Evolutionary conservation across 2,797 vertebrate genomes (phyloP), one percentile per base, ranked within the genome.

Genomic region (Novumbra hubbsi): DNA sequence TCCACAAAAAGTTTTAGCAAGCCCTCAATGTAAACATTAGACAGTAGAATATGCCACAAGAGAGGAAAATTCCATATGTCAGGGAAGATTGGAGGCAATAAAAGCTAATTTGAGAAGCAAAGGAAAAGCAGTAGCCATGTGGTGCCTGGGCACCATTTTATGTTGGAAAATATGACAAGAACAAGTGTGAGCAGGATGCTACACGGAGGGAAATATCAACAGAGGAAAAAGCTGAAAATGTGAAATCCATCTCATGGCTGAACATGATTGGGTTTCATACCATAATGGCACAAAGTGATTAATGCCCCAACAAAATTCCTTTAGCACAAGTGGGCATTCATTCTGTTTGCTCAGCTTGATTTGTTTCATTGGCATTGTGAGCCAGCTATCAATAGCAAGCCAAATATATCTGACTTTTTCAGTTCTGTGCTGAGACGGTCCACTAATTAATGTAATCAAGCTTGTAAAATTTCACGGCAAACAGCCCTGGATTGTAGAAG

Each of bases 191-290:
- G 24, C 45, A 41, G 38, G 32, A 68, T 45, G 21, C 12, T 16
- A 69, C 24, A 49, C 21, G 38, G 38, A 45, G 68, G 24, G 24
- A 24, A 69, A 69, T 28, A 69, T 69, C 45, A 27, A 27, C 45
- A 5, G 12, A 69, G 67, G 38, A 9, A 28, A 49, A 69, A 69
- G 24, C 3, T 14, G 1, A 9, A 70, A 70, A 50, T 70, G 19
- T 28, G 45, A 68, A 68, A 48, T 48, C 12, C 17, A n/a, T 49
- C 38, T 28, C 68, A 52, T 49, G 21, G 68, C 24, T 34, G 24
- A 14, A 41, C n/a, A 55, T 30, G 34, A 55, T 55, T 70, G 28
- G 68, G 55, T 70, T 70, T 55, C 48, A 70, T 32, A 28, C 48
- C 68, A 55, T 70, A 32, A 55, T 52, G 68, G 27, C 49, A 32